phyloP scores from a whole-genome alignment of 2,113 vertebrate species.

The Dipodomys ordii region DNA sequence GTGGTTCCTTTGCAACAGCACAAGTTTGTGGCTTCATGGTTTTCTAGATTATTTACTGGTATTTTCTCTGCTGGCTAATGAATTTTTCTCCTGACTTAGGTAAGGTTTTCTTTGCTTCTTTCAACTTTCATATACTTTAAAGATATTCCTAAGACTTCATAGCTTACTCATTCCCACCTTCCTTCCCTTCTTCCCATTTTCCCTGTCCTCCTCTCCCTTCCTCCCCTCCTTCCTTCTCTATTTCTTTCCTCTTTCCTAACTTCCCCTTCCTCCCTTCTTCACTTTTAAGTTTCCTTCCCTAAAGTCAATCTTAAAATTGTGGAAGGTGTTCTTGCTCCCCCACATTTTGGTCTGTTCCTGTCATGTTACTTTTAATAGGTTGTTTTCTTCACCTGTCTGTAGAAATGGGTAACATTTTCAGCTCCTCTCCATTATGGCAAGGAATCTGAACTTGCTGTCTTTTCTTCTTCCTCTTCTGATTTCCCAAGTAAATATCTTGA shows the following conservation, averaged over 20 bases:
- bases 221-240: neutral
- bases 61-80: slow-evolving; percentile 14
- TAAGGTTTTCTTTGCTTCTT: slow-evolving; percentile 39
- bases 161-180: neutral
- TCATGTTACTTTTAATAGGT: slow-evolving; percentile 23
- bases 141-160: neutral
- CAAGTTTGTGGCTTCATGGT: neutral
- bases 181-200: neutral
- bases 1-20: neutral
- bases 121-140: slow-evolving; percentile 12
- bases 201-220: neutral
- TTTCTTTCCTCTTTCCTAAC: neutral
- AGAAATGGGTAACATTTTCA: slow-evolving; percentile 12
- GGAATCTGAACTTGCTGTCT: slow-evolving; percentile 58
- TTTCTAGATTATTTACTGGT: neutral
- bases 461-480: slow-evolving; percentile 67
- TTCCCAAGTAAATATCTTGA: slow-evolving; percentile 60
- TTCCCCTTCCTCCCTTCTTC: neutral
- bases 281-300: neutral
- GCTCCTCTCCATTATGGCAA: slow-evolving; percentile 23
- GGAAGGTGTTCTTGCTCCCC: neutral
- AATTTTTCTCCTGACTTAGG: slow-evolving; percentile 25
- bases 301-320: slow-evolving; percentile 41
- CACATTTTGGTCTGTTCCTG: neutral
- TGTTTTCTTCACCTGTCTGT: slow-evolving; percentile 35